Evolutionary conservation across 2,888 invertebrate genomes (phyloP).

Genomic region (Sepiola atlantica): DNA sequence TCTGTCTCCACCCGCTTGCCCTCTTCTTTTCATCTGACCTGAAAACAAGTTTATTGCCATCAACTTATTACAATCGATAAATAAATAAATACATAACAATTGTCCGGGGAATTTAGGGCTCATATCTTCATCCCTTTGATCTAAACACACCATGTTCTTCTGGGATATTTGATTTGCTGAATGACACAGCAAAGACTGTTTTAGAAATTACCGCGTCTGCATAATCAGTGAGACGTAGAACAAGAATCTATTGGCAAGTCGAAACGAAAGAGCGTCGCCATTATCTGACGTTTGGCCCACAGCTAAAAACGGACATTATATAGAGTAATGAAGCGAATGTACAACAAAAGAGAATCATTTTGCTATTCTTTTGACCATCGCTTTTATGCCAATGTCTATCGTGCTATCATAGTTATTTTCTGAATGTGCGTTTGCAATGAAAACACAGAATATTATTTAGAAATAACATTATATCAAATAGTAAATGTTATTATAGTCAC

Average conservation of each 20-base stretch:
- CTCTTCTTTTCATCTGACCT: neutral
- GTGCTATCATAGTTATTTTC: too few relatives aligned
- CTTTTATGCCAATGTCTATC: neutral
- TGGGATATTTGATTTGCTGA: neutral
- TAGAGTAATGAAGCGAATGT: neutral
- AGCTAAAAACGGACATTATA: neutral
- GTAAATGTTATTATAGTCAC: too few relatives aligned
- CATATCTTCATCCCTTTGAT: neutral
- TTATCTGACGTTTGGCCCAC: neutral
- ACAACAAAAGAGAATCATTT: neutral
- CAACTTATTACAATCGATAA: neutral
- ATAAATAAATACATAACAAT: conserved; percentile 20
- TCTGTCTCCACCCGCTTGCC: too few relatives aligned
- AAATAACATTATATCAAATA: too few relatives aligned
- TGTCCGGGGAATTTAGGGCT: neutral
- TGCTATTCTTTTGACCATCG: neutral
- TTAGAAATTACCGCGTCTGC: neutral
- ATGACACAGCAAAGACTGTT: neutral
- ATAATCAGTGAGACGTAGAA: neutral
- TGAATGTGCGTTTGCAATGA: too few relatives aligned
- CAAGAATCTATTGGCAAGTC: neutral
- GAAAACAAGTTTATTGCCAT: neutral
- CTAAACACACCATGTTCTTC: neutral
- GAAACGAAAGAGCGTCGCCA: neutral
- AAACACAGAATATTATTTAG: too few relatives aligned